Evolutionary conservation across 2,888 invertebrate genomes (phyloP), one percentile per base, ranked within the genome.

Genomic region (Caenorhabditis uteleia): DNA sequence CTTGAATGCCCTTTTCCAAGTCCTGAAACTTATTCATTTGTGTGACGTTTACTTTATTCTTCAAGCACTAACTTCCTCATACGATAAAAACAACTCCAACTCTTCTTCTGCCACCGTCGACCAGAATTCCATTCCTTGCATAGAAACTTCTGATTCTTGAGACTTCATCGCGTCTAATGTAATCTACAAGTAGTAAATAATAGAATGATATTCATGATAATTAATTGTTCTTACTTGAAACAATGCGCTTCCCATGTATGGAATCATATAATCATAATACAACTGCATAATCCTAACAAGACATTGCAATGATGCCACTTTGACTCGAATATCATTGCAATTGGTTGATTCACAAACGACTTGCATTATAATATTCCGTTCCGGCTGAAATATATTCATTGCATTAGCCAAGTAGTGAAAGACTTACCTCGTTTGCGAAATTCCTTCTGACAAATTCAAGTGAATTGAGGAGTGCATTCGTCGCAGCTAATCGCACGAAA

Each of bases 21-120:
- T 56, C 56, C 42, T 54, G 18, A 26, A 44, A n/a, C 8, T 29
- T 21, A 45, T 27, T 12, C 25, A 36, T 36, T 27, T 10, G 10
- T n/a, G 3, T 31, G 12, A 31, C 6, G 21, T 44, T 23, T 8
- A 38, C 5, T 31, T 34, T 33, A 14, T 31, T 29, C 36, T 36
- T 49, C 8, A 25, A 48, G 27, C n/a, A 42, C 20, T 42, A 75
- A 85, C 86, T 78, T 97, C 97, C 40, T 91, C 90, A 80, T 91
- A 92, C 85, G 95, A 95, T 84, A 95, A 91, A 1, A 91, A 89
- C 71, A 97, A 87, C 85, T 95, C 95, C 31, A 95, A 93, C 86
- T 99, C 98, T 86, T 97, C 98, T 86, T 99, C 98, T 83, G 97
- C 95, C 0, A 98, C 95, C 80, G 95, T 97, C 4, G 95, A 97